Base-by-base conservation (phyloP, 2,113 vertebrate genomes). In the Takifugu flavidus region DNA sequence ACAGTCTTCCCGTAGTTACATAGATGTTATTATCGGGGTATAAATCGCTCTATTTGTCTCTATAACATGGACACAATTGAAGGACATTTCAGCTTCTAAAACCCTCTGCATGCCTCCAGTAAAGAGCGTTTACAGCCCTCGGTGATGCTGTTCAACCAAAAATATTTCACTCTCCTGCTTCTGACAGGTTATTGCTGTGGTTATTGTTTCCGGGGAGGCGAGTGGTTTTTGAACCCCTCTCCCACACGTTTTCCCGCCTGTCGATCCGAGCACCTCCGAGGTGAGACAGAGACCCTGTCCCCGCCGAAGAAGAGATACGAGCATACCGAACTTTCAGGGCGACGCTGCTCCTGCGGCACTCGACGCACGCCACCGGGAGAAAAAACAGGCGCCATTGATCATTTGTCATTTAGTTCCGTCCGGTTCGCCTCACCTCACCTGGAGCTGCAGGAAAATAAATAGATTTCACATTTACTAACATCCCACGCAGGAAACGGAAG, bases 321-420 rank as follows among this genome's bases (percentile, higher is more conserved):
- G 0, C 15, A 20, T 11, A 43, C 28, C 44, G 20, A 75, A 47
- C 20, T 1, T 56, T 67, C 11, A 67, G 34, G 62, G 60, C 59
- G 56, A 46, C 43, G 45, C 29, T 6, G 4, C 56, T 56, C 42
- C 56, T 56, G 50, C 42, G 42, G 52, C 59, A 45, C 66, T 67
- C 74, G 78, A 82, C 62, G 72, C 62, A 14, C 61, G 44, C 70
- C 67, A 34, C 4, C 5, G 72, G 77, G 72, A 47, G 47, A 64
- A 13, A 64, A 52, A 72, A 65, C 52, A 59, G 25, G 47, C 13
- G 15, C 55, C 75, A 85, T 75, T 83, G 82, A 82, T 85, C 65
- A 66, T 49, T 29, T 71, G 75, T 75, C 54, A 62, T 67, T 67
- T 63, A 63, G 77, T 70, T 72, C 56, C 7, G 10, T 62, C 61